A percentile compares a stretch with the other conserved stretches of the same genome.
Conservation (phyloP, 1,140 invertebrate species). For the Parapsyche elsis region DNA sequence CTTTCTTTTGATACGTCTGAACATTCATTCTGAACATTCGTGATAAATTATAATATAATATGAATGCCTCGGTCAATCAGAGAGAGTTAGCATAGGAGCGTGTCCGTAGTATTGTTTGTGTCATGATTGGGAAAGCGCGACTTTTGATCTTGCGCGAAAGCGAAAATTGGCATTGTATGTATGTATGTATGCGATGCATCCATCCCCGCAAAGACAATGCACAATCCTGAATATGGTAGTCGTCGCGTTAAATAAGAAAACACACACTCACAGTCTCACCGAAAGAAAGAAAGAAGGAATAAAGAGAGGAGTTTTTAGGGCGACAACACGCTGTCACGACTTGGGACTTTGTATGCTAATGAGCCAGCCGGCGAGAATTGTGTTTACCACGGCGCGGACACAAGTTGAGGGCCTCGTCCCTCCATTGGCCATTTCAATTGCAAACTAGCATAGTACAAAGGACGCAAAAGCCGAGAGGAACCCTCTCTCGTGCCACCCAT, state of each 20-base stretch:
- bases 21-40: no score
- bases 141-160: no score
- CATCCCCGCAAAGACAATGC: neutral
- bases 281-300: neutral
- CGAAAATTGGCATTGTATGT: no score
- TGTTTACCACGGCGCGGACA: slow-evolving; percentile 48
- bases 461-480: neutral
- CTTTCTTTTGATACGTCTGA: no score
- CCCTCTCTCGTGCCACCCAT: neutral
- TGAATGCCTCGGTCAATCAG: no score
- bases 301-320: slow-evolving; percentile 43
- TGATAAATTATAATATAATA: no score
- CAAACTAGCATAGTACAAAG: slow-evolving; percentile 48
- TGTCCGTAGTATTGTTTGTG: no score
- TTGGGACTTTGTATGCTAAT: slow-evolving; percentile 56
- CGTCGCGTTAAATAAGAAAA: slow-evolving; percentile 54
- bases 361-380: slow-evolving; percentile 49
- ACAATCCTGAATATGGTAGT: slow-evolving; percentile 49
- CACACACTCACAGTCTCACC: neutral
- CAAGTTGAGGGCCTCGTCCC: slow-evolving; percentile 3
- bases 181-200: no score
- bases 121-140: no score
- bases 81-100: no score
- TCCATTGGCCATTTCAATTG: slow-evolving; percentile 51
- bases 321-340: slow-evolving; percentile 55